These are phyloP conservation scores for Grallaria varia DNA, from an alignment of 2,113 vertebrate species.

Conservation along the genomic window DNA sequence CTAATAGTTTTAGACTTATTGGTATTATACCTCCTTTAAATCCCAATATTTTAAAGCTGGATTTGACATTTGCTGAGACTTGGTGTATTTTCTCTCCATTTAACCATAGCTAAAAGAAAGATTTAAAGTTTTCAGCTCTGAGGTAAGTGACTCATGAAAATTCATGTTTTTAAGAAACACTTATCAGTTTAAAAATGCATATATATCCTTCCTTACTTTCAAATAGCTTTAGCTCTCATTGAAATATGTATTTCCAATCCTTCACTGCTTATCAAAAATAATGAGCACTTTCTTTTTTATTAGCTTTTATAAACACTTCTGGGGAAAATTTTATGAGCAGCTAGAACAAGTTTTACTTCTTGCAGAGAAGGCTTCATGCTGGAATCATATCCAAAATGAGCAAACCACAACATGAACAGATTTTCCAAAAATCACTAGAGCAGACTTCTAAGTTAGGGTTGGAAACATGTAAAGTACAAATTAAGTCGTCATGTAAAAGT, in stretches of 20 bases:
- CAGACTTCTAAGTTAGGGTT: neutral
- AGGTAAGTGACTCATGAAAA: conserved; percentile 61
- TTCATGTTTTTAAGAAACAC: conserved; percentile 50
- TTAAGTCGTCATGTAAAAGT: conserved; percentile 19
- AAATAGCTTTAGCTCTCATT: conserved; percentile 58
- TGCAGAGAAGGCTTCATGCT: conserved; percentile 65
- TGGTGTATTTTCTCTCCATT: conserved; percentile 56
- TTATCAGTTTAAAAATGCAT: conserved; percentile 42
- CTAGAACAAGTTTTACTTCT: conserved; percentile 73
- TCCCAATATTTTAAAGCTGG: conserved; percentile 78
- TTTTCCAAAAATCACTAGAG: conserved; percentile 55
- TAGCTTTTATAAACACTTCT: conserved; percentile 79
- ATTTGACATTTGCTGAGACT: conserved; percentile 70
- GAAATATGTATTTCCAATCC: conserved; percentile 75
- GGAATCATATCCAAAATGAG: conserved; percentile 72
- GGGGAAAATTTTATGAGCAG: conserved; percentile 78
- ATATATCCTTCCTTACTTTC: neutral
- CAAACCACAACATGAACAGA: conserved; percentile 56
- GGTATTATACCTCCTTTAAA: conserved; percentile 79
- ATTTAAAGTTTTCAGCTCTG: conserved; percentile 54
- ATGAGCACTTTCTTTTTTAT: conserved; percentile 78
- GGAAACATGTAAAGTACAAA: conserved; percentile 36
- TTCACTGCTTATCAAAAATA: conserved; percentile 77
- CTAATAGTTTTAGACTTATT: conserved; percentile 79
- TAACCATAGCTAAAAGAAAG: conserved; percentile 67